Evolutionary conservation across 37 sponge, comb jelly and placozoan genomes (phyloP).

Genomic region (Beroe ovata): DNA sequence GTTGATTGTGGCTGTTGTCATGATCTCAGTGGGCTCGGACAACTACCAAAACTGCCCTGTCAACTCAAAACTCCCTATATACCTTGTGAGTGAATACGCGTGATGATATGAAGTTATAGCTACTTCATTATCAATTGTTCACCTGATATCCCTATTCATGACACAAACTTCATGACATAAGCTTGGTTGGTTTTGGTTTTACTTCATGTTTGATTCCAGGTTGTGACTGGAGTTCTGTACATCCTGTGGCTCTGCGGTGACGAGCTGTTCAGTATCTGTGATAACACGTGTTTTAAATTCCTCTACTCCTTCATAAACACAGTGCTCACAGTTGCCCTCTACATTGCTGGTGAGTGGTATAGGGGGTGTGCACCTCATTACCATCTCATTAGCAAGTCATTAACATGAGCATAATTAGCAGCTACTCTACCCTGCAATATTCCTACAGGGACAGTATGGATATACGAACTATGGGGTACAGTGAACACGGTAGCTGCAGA

Average conservation of each 20-base stretch:
- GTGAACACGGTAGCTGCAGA: neutral
- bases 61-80: neutral
- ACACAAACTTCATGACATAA: too few species aligned
- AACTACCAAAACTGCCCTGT: neutral
- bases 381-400: too few species aligned
- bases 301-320: neutral
- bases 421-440: too few species aligned
- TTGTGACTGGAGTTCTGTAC: neutral
- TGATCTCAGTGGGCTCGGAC: neutral
- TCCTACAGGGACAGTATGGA: constrained; percentile 44
- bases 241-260: neutral
- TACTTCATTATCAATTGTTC: too few species aligned
- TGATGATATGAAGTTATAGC: too few species aligned
- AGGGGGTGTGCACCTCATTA: too few species aligned
- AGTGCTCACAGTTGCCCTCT: neutral
- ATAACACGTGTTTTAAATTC: neutral
- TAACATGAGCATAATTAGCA: too few species aligned
- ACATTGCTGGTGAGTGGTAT: neutral
- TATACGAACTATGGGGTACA: neutral
- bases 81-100: neutral
- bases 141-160: too few species aligned
- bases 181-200: too few species aligned
- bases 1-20: neutral
- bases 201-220: neutral
- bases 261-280: neutral